Base-by-base conservation (phyloP, 1,140 invertebrate genomes). In the Octopus sinensis region DNA sequence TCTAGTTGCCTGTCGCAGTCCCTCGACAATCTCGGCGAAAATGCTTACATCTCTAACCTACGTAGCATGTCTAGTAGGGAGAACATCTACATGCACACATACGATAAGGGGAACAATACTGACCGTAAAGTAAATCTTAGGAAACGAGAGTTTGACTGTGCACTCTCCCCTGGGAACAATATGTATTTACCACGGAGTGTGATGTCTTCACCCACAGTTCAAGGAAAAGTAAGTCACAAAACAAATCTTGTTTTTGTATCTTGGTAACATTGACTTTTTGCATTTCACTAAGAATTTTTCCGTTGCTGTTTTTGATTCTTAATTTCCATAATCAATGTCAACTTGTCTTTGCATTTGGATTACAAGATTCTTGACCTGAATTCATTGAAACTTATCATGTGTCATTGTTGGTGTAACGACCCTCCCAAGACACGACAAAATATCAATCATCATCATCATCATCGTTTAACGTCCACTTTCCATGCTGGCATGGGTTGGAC, bases 1-100 rank as follows among this genome's bases (percentile, higher is more conserved):
- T 77, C 76, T 43, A 53, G 76, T 51, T 52, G 76, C 52, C 76
- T 77, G 12, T 77, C 76, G 12, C 76, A 77, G 76, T 77, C 76
- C 12, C 52, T 77, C 23, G 76, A 77, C 52, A 77, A 77, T 77
- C 52, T 77, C 12, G 76, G 76, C 5, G 52, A 77, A 13, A 73
- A 73, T 73, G 68, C 68, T 13, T 73, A 73, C 68, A 13, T 73
- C 30, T 73, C 68, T 17, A 73, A 73, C 30, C 68, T 73, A 23
- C 17, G 68, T n/a, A 73, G 30, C 68, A 73, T 73, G 68, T 73
- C 68, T 73, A 73, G 68, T 23, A 73, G 68, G 13, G 68, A 73
- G 68, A 73, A 73, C 13, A 73, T 73, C 6, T 73, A 73, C 30
- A 73, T 23, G 13, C 68, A 73, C 30, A 73, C 17, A 13, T 73